phyloP scores from a whole-genome alignment of 1,140 invertebrate species.

The Scylla paramamosain region DNA sequence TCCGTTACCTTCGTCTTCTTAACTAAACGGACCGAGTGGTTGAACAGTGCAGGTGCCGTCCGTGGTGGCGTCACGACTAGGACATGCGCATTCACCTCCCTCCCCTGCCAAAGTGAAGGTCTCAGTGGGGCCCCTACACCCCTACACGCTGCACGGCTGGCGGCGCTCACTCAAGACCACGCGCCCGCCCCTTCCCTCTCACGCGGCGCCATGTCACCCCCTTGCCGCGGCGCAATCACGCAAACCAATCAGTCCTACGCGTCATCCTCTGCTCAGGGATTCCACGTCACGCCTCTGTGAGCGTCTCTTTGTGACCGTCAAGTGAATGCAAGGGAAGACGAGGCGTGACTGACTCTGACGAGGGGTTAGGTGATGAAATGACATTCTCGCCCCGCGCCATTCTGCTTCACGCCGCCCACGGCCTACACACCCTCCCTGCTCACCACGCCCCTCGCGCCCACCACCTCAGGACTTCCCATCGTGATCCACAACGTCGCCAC shows the following conservation, averaged over 20 bases:
- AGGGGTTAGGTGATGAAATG: too few species aligned
- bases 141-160: background rate
- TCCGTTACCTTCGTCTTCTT: slow-evolving; percentile 62
- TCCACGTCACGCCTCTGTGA: too few species aligned
- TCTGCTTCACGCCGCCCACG: background rate
- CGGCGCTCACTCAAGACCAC: slow-evolving; percentile 62
- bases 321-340: too few species aligned
- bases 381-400: too few species aligned
- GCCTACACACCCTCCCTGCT: background rate
- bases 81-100: slow-evolving; percentile 65
- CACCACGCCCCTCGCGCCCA: background rate
- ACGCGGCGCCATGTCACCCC: background rate
- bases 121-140: slow-evolving; percentile 47
- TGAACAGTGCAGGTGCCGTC: slow-evolving; percentile 61
- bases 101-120: slow-evolving; percentile 65
- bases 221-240: background rate
- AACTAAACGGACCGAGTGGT: slow-evolving; percentile 67
- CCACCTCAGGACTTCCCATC: too few species aligned
- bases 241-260: too few species aligned
- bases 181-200: background rate
- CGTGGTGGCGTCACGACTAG: slow-evolving; percentile 47
- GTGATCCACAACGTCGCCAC: too few species aligned
- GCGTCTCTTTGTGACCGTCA: too few species aligned
- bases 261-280: too few species aligned
- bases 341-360: too few species aligned